Conservation (phyloP, 2,113 vertebrate genomes). For the Hoplias malabaricus region DNA sequence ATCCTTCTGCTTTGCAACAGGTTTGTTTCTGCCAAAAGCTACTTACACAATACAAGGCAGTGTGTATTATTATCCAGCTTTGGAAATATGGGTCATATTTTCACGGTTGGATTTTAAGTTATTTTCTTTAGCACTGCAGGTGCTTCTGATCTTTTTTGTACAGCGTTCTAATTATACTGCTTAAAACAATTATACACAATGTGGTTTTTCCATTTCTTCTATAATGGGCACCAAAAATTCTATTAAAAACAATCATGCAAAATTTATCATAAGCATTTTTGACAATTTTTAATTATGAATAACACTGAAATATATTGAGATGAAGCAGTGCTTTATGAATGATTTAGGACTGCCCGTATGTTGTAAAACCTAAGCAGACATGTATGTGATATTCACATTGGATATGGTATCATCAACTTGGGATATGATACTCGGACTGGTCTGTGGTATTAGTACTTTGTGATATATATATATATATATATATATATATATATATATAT, state of each 20-base stretch:
- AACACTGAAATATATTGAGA: not conserved
- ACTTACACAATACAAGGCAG: constrained; percentile 22
- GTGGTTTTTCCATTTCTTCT: constrained; percentile 9
- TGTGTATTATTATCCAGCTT: constrained; percentile 16
- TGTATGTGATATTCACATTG: not conserved
- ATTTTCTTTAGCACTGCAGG: constrained; percentile 36
- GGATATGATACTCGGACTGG: not conserved
- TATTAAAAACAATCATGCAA: constrained; percentile 29
- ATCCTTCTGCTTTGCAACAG: constrained; percentile 22
- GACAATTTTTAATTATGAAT: not conserved
- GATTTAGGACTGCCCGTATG: not conserved
- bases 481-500: too few relatives aligned
- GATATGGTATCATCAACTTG: not conserved
- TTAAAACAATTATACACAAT: constrained; percentile 22
- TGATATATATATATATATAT: too few relatives aligned
- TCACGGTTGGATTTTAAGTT: constrained; percentile 12
- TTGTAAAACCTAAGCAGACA: not conserved
- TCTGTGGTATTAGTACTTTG: not conserved
- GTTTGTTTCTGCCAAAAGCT: constrained; percentile 3
- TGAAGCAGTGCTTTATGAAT: not conserved
- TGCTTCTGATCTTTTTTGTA: constrained; percentile 41
- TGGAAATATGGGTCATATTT: constrained; percentile 1
- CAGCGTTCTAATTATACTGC: constrained; percentile 7
- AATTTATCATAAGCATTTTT: constrained; percentile 10
- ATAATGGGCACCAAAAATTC: constrained; percentile 38